These are phyloP conservation scores for Fabriciana adippe DNA, from an alignment of 2,888 invertebrate genomes.

Conservation along the genomic window DNA sequence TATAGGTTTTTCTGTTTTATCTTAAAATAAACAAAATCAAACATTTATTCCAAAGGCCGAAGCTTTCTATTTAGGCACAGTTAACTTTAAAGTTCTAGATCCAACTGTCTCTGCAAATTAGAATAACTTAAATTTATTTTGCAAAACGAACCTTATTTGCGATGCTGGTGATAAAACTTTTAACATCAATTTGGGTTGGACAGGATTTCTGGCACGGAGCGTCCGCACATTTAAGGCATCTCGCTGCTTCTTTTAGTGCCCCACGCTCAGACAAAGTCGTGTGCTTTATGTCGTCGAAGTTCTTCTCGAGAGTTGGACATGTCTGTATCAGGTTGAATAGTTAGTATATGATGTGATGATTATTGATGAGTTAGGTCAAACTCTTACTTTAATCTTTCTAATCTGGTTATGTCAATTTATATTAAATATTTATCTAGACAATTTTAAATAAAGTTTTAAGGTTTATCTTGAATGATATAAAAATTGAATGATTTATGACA, in stretches of 20 bases:
- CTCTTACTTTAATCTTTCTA: too few relatives aligned
- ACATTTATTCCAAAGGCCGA: too few relatives aligned
- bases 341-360: too few relatives aligned
- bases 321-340: constrained; percentile 54
- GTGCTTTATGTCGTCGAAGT: constrained; percentile 98
- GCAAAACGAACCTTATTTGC: constrained; percentile 88
- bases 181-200: constrained; percentile 98
- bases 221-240: constrained; percentile 96
- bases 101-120: too few relatives aligned
- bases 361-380: too few relatives aligned
- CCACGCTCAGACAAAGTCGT: constrained; percentile 98
- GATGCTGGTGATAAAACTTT: constrained; percentile 98
- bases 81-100: too few relatives aligned
- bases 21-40: too few relatives aligned
- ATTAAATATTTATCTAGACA: background rate
- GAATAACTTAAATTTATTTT: too few relatives aligned
- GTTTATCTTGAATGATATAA: constrained; percentile 4
- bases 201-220: constrained; percentile 99
- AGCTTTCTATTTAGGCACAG: too few relatives aligned
- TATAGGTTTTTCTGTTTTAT: too few relatives aligned
- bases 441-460: background rate
- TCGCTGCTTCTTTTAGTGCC: constrained; percentile 93
- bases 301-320: constrained; percentile 88
- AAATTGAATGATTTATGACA: background rate
- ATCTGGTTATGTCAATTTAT: background rate